phyloP scores from a whole-genome alignment of 2,113 vertebrate species.

The cattle (Bos taurus) region DNA sequence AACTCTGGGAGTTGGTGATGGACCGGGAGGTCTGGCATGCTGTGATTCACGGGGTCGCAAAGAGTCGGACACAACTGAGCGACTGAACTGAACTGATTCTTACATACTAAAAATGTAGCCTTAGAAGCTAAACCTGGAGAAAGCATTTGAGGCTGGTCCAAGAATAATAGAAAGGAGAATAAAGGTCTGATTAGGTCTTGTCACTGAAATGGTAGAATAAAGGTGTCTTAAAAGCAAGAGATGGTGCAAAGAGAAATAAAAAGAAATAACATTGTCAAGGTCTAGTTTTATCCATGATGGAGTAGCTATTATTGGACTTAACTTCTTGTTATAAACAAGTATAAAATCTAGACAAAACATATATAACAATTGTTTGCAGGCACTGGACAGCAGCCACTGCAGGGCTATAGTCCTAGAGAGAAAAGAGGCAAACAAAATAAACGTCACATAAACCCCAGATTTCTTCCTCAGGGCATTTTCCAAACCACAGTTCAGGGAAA shows the following conservation, averaged over 20 bases:
- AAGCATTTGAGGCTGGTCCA: not conserved
- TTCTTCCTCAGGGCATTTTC: constrained; percentile 54
- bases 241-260: constrained; percentile 9
- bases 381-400: constrained; percentile 49
- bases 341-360: constrained; percentile 67
- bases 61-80: too few species aligned
- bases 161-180: not conserved
- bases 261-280: not conserved
- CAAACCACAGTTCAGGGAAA: constrained; percentile 30
- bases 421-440: constrained; percentile 59
- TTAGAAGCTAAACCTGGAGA: not conserved
- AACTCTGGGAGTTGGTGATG: not conserved
- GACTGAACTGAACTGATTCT: not conserved
- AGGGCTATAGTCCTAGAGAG: constrained; percentile 34
- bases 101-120: not conserved
- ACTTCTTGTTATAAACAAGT: constrained; percentile 55
- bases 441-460: constrained; percentile 46
- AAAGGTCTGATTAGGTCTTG: not conserved
- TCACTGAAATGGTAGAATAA: not conserved
- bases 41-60: too few species aligned
- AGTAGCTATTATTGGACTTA: constrained; percentile 57
- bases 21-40: too few species aligned
- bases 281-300: constrained; percentile 16
- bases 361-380: constrained; percentile 58
- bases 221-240: not conserved